Percentiles rank a stretch among this genome's conserved stretches.
phyloP scores from a whole-genome alignment of 2,113 vertebrate species.

The Lontra canadensis region DNA sequence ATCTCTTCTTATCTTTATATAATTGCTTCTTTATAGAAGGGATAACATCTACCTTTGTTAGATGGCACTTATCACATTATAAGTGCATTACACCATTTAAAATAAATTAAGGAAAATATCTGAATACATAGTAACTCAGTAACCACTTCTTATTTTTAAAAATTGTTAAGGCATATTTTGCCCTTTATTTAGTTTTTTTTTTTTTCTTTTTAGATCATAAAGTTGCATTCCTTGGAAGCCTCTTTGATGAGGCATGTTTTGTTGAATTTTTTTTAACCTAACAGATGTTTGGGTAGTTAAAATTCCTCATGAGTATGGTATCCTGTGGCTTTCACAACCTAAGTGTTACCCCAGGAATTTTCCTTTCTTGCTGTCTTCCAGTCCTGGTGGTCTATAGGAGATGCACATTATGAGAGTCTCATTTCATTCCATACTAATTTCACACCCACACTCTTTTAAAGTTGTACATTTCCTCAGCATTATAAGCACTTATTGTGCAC shows the following conservation, averaged over 20 bases:
- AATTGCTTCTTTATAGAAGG: neutral
- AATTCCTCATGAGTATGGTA: slow-evolving; percentile 80
- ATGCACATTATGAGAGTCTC: slow-evolving; percentile 33
- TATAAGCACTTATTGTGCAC: neutral
- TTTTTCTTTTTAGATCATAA: slow-evolving; percentile 68
- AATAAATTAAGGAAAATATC: neutral
- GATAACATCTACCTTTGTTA: neutral
- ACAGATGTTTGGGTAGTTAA: slow-evolving; percentile 83
- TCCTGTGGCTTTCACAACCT: slow-evolving; percentile 80
- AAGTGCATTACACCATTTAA: neutral
- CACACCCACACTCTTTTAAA: slow-evolving; percentile 48
- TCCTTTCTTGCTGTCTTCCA: slow-evolving; percentile 60
- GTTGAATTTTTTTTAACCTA: slow-evolving; percentile 74
- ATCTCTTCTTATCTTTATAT: neutral
- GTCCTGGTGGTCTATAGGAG: slow-evolving; percentile 76
- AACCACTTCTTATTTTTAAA: slow-evolving; percentile 18
- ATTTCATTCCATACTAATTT: slow-evolving; percentile 69
- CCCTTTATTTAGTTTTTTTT: slow-evolving; percentile 7
- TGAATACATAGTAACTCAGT: neutral
- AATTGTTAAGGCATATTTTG: neutral
- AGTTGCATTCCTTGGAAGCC: slow-evolving; percentile 76
- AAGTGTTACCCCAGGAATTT: slow-evolving; percentile 77
- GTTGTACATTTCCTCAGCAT: neutral
- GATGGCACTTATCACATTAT: neutral
- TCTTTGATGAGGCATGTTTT: slow-evolving; percentile 81